Base-by-base conservation (phyloP, 2,113 vertebrate genomes). In the Carassius gibelio region DNA sequence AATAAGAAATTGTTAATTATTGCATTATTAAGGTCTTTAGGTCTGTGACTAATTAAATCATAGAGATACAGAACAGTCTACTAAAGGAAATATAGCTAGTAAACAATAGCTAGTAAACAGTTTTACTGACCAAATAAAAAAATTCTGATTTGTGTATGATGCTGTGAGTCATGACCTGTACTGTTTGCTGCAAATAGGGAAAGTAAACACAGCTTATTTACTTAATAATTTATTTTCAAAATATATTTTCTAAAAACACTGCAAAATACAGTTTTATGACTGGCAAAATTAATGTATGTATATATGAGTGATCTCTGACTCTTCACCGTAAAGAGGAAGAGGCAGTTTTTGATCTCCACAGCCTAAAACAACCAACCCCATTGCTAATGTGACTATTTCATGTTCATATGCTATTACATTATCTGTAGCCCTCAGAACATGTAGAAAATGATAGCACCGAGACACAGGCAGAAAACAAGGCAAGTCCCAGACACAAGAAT, bases 401-500 rank as follows among this genome's bases (percentile, higher is more conserved):
- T 66, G 50, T 14, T 80, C 50, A 66, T 81, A 26, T 50, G 14
- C 21, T 8, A 38, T 48, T 30, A 57, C 83, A 68, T 61, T 85
- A 59, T 61, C 66, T 57, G 42, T 72, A 79, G 68, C 68, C 84
- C 57, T 85, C 66, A 59, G 77, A 57, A 78, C 84, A 74, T 21
- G 23, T 30, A 59, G 66, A 74, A 45, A 85, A 69, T 74, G 52
- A 85, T 79, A 45, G 80, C 64, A 52, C 36, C 2, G n/a, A 62
- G 19, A 23, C 71, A 81, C n/a, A n/a, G n/a, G 64, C n/a, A 77
- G 75, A 86, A 72, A 78, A 82, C 64, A 81, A 48, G 62, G 55
- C 14, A 86, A 45, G 80, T 71, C 80, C 57, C 42, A 59, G 34
- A 48, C 66, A 68, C 45, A 82, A 38, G 45, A 62, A 85, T 85